These are phyloP conservation scores for Chrysopa pallens DNA, from an alignment of 1,140 invertebrate species.

Conservation along the genomic window DNA sequence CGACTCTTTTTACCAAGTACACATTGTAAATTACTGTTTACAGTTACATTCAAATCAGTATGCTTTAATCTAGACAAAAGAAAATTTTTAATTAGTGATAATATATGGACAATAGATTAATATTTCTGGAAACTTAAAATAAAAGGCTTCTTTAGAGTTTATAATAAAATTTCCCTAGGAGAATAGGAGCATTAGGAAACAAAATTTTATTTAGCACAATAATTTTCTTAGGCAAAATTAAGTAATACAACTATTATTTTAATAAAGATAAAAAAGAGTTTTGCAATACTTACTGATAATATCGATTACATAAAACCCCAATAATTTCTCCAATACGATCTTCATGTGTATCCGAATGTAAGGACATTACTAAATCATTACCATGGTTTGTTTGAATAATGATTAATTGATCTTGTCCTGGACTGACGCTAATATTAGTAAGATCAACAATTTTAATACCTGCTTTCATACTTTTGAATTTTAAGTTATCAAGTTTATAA, in stretches of 20 bases:
- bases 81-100: not conserved
- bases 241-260: too few relatives aligned
- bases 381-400: slow-evolving; percentile 73
- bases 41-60: slow-evolving; percentile 43
- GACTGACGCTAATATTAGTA: slow-evolving; percentile 63
- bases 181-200: too few relatives aligned
- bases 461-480: slow-evolving; percentile 76
- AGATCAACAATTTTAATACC: slow-evolving; percentile 63
- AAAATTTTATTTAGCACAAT: too few relatives aligned
- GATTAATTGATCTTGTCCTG: slow-evolving; percentile 72
- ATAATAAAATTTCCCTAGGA: not conserved
- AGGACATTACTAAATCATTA: slow-evolving; percentile 78
- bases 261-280: slow-evolving; percentile 4
- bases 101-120: slow-evolving; percentile 1
- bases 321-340: slow-evolving; percentile 77
- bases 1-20: slow-evolving; percentile 55
- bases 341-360: slow-evolving; percentile 33
- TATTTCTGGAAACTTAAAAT: not conserved
- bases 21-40: slow-evolving; percentile 41
- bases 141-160: not conserved
- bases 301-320: slow-evolving; percentile 58
- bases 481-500: slow-evolving; percentile 74
- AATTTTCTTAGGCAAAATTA: too few relatives aligned
- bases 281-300: slow-evolving; percentile 43
- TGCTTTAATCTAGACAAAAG: slow-evolving; percentile 28